These are phyloP conservation scores for Periparus ater DNA, from an alignment of 2,797 vertebrate genomes.

Conservation along the genomic window DNA sequence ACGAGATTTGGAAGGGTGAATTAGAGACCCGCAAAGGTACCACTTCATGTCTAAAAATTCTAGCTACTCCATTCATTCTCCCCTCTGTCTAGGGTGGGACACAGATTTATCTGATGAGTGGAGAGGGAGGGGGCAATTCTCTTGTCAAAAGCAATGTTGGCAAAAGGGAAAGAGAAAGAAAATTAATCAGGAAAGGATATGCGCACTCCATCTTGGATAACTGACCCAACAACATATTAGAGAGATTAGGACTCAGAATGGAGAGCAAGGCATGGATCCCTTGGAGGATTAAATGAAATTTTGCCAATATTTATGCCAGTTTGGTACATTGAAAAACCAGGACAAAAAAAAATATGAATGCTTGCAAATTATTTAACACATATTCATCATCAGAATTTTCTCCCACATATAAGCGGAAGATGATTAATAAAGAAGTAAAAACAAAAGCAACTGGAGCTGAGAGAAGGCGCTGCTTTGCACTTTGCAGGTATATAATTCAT, in stretches of 20 bases:
- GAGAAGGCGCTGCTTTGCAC: neutral
- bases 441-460: slow-evolving; percentile 32
- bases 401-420: slow-evolving; percentile 19
- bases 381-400: slow-evolving; percentile 51
- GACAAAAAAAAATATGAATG: slow-evolving; percentile 36
- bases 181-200: slow-evolving; percentile 1
- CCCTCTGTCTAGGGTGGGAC: neutral
- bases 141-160: slow-evolving; percentile 4
- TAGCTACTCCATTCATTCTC: slow-evolving; percentile 8
- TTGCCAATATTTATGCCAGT: slow-evolving; percentile 64
- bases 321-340: slow-evolving; percentile 22
- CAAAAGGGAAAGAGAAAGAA: slow-evolving; percentile 30
- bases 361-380: slow-evolving; percentile 60
- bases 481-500: neutral
- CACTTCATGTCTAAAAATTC: slow-evolving; percentile 54
- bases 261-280: slow-evolving; percentile 28
- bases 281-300: slow-evolving; percentile 48
- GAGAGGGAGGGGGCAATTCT: neutral
- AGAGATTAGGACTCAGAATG: slow-evolving; percentile 40
- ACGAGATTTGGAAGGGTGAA: slow-evolving; percentile 69
- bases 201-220: neutral
- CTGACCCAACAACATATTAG: slow-evolving; percentile 48
- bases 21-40: slow-evolving; percentile 64
- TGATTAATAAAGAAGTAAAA: slow-evolving; percentile 54
- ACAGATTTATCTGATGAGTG: neutral